Evolutionary conservation across 2,888 invertebrate genomes (phyloP), one percentile per base, ranked within the genome.

Genomic region (Xestia c-nigrum): DNA sequence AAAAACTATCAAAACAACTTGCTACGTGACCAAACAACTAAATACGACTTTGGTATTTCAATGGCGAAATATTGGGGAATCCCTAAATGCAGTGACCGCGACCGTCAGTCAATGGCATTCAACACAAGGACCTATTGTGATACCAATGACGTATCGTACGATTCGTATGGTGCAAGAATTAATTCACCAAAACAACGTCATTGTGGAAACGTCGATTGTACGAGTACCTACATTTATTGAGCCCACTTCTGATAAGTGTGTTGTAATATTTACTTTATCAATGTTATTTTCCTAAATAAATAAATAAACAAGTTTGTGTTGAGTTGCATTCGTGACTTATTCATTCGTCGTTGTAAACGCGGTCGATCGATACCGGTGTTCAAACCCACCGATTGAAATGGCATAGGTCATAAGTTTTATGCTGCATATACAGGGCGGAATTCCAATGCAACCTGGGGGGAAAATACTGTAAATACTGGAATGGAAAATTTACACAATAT

Each of bases 1-100:
- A 59, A n/a, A 59, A 6, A 6, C 12, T 5, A 59, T 16, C 21
- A 52, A 72, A 72, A 66, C 19, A 24, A 40, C 46, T 38, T 52
- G 14, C 9, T 66, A 55, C 73, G 24, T 63, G 73, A 73, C 40
- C 21, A 43, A 78, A 46, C 47, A 46, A 59, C 43, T 50, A 67
- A 66, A 61, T 21, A 52, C 66, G 38, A 3, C 19, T 52, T 38
- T 55, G 16, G 46, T 63, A 78, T 63, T 72, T 72, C 24, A 46
- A 63, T 72, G 47, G 65, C n/a, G 59, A 52, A 66, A 66, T 50
- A 61, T 57, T 80, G 38, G 47, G 80, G 80, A 65, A 69, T n/a
- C 52, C 69, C 61, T 52, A 12, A 0, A 47, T 21, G 19, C 46
- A 9, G 31, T 40, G 65, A 47, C 52, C 59, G 47, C 9, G 21